A percentile compares a stretch with the other conserved stretches of the same genome.
Conservation (phyloP, 2,888 invertebrate species). For the Apodemia duryi region DNA sequence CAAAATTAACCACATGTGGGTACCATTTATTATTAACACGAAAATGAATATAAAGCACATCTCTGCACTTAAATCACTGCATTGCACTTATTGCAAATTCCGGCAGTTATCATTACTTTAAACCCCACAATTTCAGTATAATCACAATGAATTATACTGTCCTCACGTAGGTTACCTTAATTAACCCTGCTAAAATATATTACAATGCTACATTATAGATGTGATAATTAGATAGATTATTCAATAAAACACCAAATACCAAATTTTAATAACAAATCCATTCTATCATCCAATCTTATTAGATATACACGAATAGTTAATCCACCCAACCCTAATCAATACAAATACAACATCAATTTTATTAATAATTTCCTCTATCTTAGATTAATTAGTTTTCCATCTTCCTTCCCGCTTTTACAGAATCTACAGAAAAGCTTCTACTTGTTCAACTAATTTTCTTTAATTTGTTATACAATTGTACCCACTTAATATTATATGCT, state of each 20-base stretch:
- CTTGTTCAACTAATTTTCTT: not conserved
- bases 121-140: not conserved
- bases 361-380: not conserved
- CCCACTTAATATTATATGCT: not conserved
- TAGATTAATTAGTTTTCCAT: not conserved
- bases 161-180: not conserved
- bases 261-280: not conserved
- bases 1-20: constrained; percentile 60
- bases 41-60: constrained; percentile 24
- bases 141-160: not conserved
- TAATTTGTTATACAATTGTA: constrained; percentile 1
- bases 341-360: not conserved
- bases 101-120: not conserved
- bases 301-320: constrained; percentile 4
- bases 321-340: not conserved
- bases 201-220: not conserved
- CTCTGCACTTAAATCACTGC: constrained; percentile 23
- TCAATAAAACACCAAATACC: not conserved
- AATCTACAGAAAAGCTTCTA: not conserved
- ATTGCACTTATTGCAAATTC: constrained; percentile 12
- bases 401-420: not conserved
- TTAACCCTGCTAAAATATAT: not conserved
- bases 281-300: not conserved
- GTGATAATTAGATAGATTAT: not conserved
- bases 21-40: constrained; percentile 61